A percentile compares a stretch with the other conserved stretches of the same genome.
phyloP scores from a whole-genome alignment of 2,888 invertebrate species.

The Bellardia pandia region DNA sequence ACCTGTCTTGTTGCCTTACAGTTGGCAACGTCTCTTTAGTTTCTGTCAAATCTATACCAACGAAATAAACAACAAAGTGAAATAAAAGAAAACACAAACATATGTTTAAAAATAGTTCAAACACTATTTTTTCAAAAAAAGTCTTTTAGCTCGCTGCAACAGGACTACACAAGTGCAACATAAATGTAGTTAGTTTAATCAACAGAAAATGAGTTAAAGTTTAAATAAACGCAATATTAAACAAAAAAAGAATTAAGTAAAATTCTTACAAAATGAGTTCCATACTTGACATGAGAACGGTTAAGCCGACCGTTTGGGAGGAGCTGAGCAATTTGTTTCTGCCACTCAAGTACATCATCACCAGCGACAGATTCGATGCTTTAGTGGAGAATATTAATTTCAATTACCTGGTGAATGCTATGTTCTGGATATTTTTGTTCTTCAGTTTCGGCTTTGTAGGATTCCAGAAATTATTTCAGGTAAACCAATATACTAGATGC shows the following conservation, averaged over 20 bases:
- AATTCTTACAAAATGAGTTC: slow-evolving; percentile 79
- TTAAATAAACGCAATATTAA: background rate
- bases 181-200: slow-evolving; percentile 10
- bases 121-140: background rate
- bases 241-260: background rate
- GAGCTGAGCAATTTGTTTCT: slow-evolving; percentile 83
- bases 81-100: slow-evolving; percentile 26
- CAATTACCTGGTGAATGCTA: slow-evolving; percentile 82
- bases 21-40: slow-evolving; percentile 26
- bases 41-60: slow-evolving; percentile 23
- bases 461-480: slow-evolving; percentile 82
- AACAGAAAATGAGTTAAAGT: background rate
- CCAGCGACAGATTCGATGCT: slow-evolving; percentile 80
- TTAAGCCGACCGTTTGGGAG: slow-evolving; percentile 81
- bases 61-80: slow-evolving; percentile 50
- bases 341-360: slow-evolving; percentile 82
- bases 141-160: slow-evolving; percentile 26
- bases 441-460: slow-evolving; percentile 80
- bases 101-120: slow-evolving; percentile 7
- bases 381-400: slow-evolving; percentile 82
- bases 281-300: slow-evolving; percentile 82
- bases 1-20: background rate
- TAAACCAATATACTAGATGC: slow-evolving; percentile 72
- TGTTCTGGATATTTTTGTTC: slow-evolving; percentile 83
- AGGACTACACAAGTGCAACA: slow-evolving; percentile 34